phyloP scores from a whole-genome alignment of 2,888 invertebrate genomes.

The Drosophila aldrichi region DNA sequence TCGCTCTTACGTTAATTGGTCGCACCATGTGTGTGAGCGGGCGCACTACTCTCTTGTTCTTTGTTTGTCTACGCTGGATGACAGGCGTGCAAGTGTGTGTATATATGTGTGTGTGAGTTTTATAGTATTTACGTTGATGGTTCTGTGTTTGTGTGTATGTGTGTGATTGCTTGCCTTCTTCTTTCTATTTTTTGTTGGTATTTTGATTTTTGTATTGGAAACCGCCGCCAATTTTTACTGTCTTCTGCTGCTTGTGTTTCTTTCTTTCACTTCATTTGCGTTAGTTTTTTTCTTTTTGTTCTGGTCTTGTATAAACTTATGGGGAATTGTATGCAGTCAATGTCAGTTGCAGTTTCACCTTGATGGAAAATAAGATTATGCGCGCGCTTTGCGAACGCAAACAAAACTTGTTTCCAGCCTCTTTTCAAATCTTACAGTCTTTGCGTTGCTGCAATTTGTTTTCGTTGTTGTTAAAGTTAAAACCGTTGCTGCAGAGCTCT shows the following conservation, averaged over 20 bases:
- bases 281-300: conserved; percentile 9
- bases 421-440: conserved; percentile 38
- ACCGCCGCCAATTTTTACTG: conserved; percentile 54
- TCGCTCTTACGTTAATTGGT: conserved; percentile 53
- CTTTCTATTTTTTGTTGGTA: conserved; percentile 49
- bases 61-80: conserved; percentile 57
- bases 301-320: conserved; percentile 18
- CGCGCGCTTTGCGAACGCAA: conserved; percentile 58
- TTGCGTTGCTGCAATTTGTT: conserved; percentile 18
- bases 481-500: conserved; percentile 35
- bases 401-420: conserved; percentile 65
- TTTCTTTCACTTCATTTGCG: conserved; percentile 5
- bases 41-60: conserved; percentile 33
- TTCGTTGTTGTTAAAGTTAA: conserved; percentile 22
- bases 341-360: conserved; percentile 76
- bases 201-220: conserved; percentile 55
- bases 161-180: conserved; percentile 51
- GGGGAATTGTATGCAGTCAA: conserved; percentile 47
- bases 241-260: conserved; percentile 17
- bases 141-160: conserved; percentile 21
- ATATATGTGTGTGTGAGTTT: conserved; percentile 27
- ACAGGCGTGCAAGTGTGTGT: conserved; percentile 11
- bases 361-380: conserved; percentile 66
- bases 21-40: conserved; percentile 36
- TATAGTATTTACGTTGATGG: conserved; percentile 49